phyloP scores from a whole-genome alignment of 2,888 invertebrate genomes.

The Melanchra persicariae region DNA sequence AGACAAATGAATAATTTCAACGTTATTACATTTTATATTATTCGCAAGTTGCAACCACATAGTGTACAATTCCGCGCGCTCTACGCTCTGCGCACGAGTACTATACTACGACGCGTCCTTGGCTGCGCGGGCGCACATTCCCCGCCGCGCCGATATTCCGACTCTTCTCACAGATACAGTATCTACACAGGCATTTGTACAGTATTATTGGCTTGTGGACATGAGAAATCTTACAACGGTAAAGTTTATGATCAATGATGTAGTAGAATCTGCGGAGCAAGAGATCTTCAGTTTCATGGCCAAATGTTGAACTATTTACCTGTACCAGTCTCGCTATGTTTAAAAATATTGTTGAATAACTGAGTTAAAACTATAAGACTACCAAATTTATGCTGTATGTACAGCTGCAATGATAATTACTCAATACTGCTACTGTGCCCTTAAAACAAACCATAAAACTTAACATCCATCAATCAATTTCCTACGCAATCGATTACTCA shows the following conservation, averaged over 20 bases:
- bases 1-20: neutral
- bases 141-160: slow-evolving; percentile 73
- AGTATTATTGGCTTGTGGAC: slow-evolving; percentile 11
- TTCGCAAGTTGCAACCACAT: neutral
- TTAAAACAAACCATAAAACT: slow-evolving; percentile 7
- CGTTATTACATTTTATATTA: neutral
- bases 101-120: slow-evolving; percentile 76
- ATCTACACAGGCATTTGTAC: slow-evolving; percentile 6
- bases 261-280: no score
- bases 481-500: slow-evolving; percentile 33
- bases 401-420: no score
- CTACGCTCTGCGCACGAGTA: slow-evolving; percentile 10
- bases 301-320: neutral
- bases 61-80: slow-evolving; percentile 28
- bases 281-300: no score
- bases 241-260: neutral
- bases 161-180: slow-evolving; percentile 66
- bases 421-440: slow-evolving; percentile 15
- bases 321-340: neutral
- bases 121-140: slow-evolving; percentile 80
- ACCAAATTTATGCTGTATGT: no score
- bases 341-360: neutral
- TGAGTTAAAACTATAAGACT: neutral
- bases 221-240: neutral
- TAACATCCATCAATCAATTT: neutral